These are phyloP conservation scores for Tenthredo notha DNA, from an alignment of 2,888 invertebrate genomes.

Conservation along the genomic window DNA sequence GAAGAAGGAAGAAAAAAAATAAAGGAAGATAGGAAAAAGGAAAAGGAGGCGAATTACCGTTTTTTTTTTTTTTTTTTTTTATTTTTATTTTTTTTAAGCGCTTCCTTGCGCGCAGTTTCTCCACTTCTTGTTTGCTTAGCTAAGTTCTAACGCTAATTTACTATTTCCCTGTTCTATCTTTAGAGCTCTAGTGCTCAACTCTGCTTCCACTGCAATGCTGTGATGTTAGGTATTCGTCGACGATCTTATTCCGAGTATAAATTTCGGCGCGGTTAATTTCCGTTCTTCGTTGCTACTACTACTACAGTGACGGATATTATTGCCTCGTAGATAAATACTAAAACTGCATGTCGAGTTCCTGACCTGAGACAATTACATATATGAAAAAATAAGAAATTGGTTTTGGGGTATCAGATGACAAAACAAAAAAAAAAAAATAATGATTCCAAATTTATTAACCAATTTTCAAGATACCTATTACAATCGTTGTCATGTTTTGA, in stretches of 20 bases:
- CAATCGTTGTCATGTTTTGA: too few species aligned
- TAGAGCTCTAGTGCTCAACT: constrained; percentile 8
- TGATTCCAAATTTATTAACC: background rate
- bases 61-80: background rate
- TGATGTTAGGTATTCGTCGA: constrained; percentile 6
- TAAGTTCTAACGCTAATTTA: constrained; percentile 50
- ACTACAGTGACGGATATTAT: constrained; percentile 3
- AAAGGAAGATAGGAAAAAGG: background rate
- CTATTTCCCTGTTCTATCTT: constrained; percentile 51
- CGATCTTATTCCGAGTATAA: constrained; percentile 9
- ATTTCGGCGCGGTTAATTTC: constrained; percentile 16
- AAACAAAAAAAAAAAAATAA: too few species aligned
- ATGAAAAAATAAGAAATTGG: background rate
- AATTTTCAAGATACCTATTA: too few species aligned
- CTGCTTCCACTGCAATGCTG: background rate
- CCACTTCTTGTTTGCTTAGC: constrained; percentile 46
- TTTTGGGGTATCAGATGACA: background rate
- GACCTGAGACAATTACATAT: constrained; percentile 11
- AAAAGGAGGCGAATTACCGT: constrained; percentile 11
- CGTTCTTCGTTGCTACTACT: background rate
- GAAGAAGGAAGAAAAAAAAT: background rate
- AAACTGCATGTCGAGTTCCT: background rate
- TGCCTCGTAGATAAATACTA: background rate
- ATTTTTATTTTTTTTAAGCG: background rate
- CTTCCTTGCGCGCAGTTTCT: constrained; percentile 24